Evolutionary conservation across 2,888 invertebrate species (phyloP), one percentile per base, ranked within the genome.

Genomic region (Cephus rjabovi): DNA sequence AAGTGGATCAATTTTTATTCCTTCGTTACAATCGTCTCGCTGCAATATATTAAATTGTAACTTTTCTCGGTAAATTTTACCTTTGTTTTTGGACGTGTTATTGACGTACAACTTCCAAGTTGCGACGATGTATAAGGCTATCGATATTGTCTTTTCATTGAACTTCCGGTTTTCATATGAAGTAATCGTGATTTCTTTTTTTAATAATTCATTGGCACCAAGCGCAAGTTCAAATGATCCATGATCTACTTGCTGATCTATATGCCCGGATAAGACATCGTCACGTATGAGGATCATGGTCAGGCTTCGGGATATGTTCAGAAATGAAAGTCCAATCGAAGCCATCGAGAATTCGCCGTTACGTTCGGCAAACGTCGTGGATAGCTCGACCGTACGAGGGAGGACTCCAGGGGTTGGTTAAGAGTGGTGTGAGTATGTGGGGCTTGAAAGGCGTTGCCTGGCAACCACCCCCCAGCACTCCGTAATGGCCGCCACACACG

Each of bases 391-490:
- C 71, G 71, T 31, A 80, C 76, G 85, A 81, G 84, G 87, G 87
- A 82, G 86, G 71, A 75, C 85, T 87, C 87, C 86, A 87, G 87
- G 87, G 88, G 85, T 87, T 86, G 86, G 88, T 87, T 87, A 87
- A 71, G 71, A 34, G 71, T 71, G 71, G 71, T 71, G 71, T 71
- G 71, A 71, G 71, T 71, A 71, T 71, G 83, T 79, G 84, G 84
- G 85, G 86, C 82, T 86, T 84, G 86, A 84, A 85, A 84, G 85
- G 83, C 84, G 91, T 90, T 90, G 90, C 90, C 87, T 87, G 86
- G 91, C 90, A 90, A 90, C 90, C 86, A 86, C 89, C 87, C 86
- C 86, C 86, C 88, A 82, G 86, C 85, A 86, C 87, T 85, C 83
- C 69, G 79, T 79, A 79, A 79, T 79, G 79, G 79, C 86, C 85